phyloP scores from a whole-genome alignment of 2,888 invertebrate species.

The Euclidia mi region DNA sequence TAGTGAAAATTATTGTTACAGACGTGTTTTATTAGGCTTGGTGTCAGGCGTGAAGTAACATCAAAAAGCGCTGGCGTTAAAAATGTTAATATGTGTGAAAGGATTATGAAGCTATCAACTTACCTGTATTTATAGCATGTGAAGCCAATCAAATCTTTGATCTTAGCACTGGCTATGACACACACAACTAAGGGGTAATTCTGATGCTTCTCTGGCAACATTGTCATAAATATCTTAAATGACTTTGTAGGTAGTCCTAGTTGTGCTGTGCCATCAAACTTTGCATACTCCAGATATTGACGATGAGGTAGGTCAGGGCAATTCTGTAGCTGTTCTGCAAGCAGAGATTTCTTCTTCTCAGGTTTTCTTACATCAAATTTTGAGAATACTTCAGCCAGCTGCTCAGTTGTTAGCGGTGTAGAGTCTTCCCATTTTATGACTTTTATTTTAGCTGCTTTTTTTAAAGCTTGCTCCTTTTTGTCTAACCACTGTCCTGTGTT shows the following conservation, averaged over 20 bases:
- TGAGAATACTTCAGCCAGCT: conserved; percentile 90
- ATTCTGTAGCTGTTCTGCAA: conserved; percentile 94
- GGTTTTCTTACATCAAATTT: conserved; percentile 77
- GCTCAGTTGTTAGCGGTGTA: conserved; percentile 87
- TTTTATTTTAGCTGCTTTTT: conserved; percentile 94
- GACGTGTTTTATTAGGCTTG: no score
- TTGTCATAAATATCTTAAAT: conserved; percentile 97
- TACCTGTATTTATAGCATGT: conserved; percentile 96
- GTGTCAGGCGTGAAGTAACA: no score
- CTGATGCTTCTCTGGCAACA: conserved; percentile 95
- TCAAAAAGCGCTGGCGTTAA: no score
- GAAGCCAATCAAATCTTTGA: conserved; percentile 97
- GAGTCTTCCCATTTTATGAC: conserved; percentile 93
- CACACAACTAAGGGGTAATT: conserved; percentile 95
- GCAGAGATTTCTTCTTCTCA: conserved; percentile 89
- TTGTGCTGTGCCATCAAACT: conserved; percentile 97
- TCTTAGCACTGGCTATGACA: conserved; percentile 95
- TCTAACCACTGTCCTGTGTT: conserved; percentile 97
- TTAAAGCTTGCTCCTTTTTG: conserved; percentile 96
- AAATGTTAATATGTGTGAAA: no score
- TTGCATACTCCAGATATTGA: conserved; percentile 97
- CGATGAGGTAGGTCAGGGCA: conserved; percentile 94
- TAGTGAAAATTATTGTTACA: no score
- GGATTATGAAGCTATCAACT: no score
- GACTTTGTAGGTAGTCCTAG: conserved; percentile 94